A percentile compares a stretch with the other conserved stretches of the same genome.
Evolutionary conservation across 2,113 vertebrate species (phyloP).

Genomic region (Myotis lucifugus): DNA sequence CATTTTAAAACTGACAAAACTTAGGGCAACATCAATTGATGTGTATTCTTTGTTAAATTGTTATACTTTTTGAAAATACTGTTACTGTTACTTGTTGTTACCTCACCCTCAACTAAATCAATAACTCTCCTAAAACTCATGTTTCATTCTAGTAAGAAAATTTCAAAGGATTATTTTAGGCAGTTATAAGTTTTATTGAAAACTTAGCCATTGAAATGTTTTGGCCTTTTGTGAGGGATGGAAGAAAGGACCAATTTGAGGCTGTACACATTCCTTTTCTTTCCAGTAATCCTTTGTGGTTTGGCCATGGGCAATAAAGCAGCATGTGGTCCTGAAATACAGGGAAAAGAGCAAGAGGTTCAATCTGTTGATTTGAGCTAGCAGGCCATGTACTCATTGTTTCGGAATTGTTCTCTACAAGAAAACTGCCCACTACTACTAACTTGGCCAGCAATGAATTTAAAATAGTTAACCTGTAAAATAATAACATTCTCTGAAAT

Average conservation of each 20-base stretch:
- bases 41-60: neutral
- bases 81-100: neutral
- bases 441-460: neutral
- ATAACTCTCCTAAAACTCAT: neutral
- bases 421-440: neutral
- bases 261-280: neutral
- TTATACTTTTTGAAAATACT: neutral
- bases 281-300: neutral
- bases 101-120: neutral
- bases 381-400: neutral
- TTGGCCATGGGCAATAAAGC: neutral
- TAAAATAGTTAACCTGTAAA: neutral
- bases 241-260: neutral
- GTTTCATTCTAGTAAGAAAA: conserved; percentile 35
- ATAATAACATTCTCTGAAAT: conserved; percentile 32
- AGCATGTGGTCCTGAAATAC: neutral
- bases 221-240: neutral
- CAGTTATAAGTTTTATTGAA: neutral
- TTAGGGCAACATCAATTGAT: neutral
- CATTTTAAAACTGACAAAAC: conserved; percentile 46
- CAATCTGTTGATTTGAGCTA: neutral
- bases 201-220: neutral
- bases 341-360: neutral
- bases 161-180: neutral
- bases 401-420: neutral